Evolutionary conservation across 2,888 invertebrate species (phyloP), one percentile per base, ranked within the genome.

Genomic region (Ophraella communa): DNA sequence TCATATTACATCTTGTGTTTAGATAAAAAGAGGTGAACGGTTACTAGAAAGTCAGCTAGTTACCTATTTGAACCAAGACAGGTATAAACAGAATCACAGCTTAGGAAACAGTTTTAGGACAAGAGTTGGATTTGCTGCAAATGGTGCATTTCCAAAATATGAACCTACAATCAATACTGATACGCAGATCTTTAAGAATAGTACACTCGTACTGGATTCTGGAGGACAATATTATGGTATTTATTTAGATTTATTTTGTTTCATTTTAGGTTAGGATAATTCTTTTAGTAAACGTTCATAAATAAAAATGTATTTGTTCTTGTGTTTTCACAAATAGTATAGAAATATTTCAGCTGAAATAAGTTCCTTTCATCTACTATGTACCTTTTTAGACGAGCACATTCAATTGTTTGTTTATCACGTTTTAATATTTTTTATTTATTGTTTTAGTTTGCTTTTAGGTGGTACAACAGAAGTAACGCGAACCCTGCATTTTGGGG

Each of bases 401-500:
- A n/a, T n/a, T n/a, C n/a, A n/a, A n/a, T n/a, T n/a, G n/a, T n/a
- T n/a, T n/a, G n/a, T n/a, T n/a, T n/a, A n/a, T n/a, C n/a, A n/a
- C n/a, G n/a, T n/a, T n/a, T n/a, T n/a, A n/a, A n/a, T n/a, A n/a
- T n/a, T n/a, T n/a, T n/a, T n/a, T 27, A 10, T 27, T 27, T 27
- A 35, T 0, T 35, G 14, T n/a, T 35, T 14, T 5, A 5, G 0
- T 39, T 1, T 39, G 1, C 14, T 73, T 74, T 47, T 85, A 87
- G 95, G 96, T 84, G 96, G 96, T 18, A 96, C 96, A 1, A 96
- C 96, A 1, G 92, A 95, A 75, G 90, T 96, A 0, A 94, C 95
- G 0, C 87, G 96, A 65, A 96, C 96, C 0, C 84, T 95, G 20
- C 95, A 96, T 81, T 93, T 93, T 79, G 96, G 96, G 0, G 84